Base-by-base conservation (phyloP, 2,888 invertebrate species). In the Eupithecia exiguata region DNA sequence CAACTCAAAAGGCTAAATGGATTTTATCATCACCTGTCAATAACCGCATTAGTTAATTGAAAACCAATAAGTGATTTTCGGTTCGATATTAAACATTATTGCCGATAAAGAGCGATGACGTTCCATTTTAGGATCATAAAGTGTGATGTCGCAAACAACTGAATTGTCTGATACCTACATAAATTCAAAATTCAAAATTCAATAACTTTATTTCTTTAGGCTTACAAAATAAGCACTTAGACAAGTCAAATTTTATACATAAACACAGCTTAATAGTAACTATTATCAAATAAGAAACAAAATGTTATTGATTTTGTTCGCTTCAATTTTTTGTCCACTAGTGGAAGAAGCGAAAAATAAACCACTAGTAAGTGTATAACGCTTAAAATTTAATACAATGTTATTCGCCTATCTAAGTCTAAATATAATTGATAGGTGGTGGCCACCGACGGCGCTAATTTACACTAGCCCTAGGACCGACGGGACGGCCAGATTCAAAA, bases 141-240 rank as follows among this genome's bases (percentile, higher is more conserved):
- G 82, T 76, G 76, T 66, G 81, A 79, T 82, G 87, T 87, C 87
- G 85, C 84, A 85, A 86, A 88, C 86, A 88, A 83, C 80, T 78
- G 82, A 85, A 87, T 87, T 84, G 87, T 85, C 85, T 85, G 81
- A 84, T 81, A 84, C 85, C 81, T 90, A 89, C 87, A 91, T 89
- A 30, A 89, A 90, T n/a, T n/a, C n/a, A n/a, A n/a, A n/a, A n/a
- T n/a, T n/a, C n/a, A n/a, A n/a, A n/a, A n/a, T n/a, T n/a, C n/a
- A n/a, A n/a, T n/a, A n/a, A n/a, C n/a, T n/a, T n/a, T n/a, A n/a
- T n/a, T n/a, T n/a, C n/a, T n/a, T n/a, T n/a, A n/a, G n/a, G n/a
- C n/a, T n/a, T n/a, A n/a, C n/a, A n/a, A n/a, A n/a, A n/a, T n/a
- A n/a, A n/a, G n/a, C n/a, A n/a, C n/a, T n/a, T n/a, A n/a, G n/a